A percentile compares a stretch with the other conserved stretches of the same genome.
Conservation (phyloP, 2,113 vertebrate species). For the Rhinopomastus cyanomelas region DNA sequence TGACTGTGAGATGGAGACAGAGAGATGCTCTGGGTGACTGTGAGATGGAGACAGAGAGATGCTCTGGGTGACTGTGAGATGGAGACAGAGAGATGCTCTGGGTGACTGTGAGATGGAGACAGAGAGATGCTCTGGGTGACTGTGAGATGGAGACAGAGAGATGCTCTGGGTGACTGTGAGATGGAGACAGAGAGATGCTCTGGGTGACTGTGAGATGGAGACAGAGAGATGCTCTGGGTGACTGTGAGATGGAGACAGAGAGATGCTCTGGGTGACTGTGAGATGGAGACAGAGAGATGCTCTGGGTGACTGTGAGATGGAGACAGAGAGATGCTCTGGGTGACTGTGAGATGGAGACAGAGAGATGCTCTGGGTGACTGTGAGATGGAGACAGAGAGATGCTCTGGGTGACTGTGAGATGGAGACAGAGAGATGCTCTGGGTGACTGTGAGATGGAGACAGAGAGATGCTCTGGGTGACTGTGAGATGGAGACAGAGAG, state of each 20-base stretch:
- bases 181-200: not conserved
- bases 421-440: not conserved
- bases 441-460: not conserved
- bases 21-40: too few relatives aligned
- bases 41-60: not conserved
- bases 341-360: not conserved
- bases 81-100: not conserved
- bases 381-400: not conserved
- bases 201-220: too few relatives aligned
- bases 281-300: not conserved
- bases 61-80: too few relatives aligned
- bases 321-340: not conserved
- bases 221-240: not conserved
- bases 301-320: too few relatives aligned
- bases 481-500: not conserved
- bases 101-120: not conserved
- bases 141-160: not conserved
- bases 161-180: too few relatives aligned
- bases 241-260: fast-evolving
- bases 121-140: not conserved
- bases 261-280: too few relatives aligned
- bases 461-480: not conserved
- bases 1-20: not conserved
- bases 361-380: too few relatives aligned
- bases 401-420: too few relatives aligned